Evolutionary conservation across 1,140 invertebrate species (phyloP).

Genomic region (Metopolophium dirhodum): DNA sequence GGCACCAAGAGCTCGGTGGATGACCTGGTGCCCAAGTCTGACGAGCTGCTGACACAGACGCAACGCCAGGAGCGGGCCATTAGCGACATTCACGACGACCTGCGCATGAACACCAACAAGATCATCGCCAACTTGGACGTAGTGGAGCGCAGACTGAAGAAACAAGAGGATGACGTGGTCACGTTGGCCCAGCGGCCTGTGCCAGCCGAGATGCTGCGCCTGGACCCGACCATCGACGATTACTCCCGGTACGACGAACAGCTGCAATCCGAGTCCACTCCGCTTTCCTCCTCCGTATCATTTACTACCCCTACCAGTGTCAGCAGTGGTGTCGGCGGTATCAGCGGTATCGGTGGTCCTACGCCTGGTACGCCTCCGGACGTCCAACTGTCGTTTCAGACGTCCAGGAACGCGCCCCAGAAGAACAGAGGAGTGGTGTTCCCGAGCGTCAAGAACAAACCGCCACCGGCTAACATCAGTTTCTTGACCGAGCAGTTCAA

Average conservation of each 20-base stretch:
- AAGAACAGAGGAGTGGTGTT: constrained; percentile 82
- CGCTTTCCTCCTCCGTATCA: constrained; percentile 58
- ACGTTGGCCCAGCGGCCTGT: constrained; percentile 74
- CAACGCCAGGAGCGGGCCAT: constrained; percentile 86
- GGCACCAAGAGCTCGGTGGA: constrained; percentile 85
- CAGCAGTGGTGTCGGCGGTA: constrained; percentile 58
- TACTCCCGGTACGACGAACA: constrained; percentile 67
- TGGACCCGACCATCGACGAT: constrained; percentile 81
- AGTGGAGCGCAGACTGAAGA: constrained; percentile 82
- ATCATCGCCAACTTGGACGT: constrained; percentile 87
- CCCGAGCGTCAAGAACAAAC: constrained; percentile 89
- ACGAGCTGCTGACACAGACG: constrained; percentile 82
- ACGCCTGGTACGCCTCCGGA: constrained; percentile 63
- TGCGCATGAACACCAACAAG: constrained; percentile 80
- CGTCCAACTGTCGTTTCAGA: constrained; percentile 63
- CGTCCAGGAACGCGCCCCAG: constrained; percentile 60
- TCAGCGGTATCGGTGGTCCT: constrained; percentile 60
- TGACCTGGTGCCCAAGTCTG: constrained; percentile 82
- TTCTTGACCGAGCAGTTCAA: constrained; percentile 73
- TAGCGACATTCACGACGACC: constrained; percentile 83
- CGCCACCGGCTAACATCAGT: constrained; percentile 80
- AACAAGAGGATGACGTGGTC: constrained; percentile 79
- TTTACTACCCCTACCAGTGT: constrained; percentile 60
- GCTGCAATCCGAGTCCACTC: constrained; percentile 58
- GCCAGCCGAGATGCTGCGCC: constrained; percentile 71